phyloP scores from a whole-genome alignment of 1,140 invertebrate species.

The Tribolium madens region DNA sequence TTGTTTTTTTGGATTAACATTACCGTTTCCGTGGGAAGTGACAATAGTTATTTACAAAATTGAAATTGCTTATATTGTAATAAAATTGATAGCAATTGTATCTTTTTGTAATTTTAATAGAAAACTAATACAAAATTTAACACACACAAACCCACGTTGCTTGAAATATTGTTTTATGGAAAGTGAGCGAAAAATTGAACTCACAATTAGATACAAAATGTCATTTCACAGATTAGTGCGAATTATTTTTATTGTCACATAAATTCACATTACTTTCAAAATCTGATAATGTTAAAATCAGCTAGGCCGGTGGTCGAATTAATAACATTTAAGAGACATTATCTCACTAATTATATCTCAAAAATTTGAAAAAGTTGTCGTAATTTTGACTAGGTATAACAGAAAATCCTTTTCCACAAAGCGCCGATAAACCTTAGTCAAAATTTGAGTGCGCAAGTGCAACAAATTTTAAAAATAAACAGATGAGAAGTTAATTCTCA shows the following conservation, averaged over 20 bases:
- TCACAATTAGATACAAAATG: not conserved
- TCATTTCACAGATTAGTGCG: not conserved
- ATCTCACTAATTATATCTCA: not conserved
- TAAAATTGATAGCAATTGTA: not conserved
- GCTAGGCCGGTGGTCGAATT: not conserved
- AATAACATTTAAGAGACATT: not conserved
- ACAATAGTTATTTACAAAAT: not conserved
- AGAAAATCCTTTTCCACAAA: no score
- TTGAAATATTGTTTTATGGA: not conserved
- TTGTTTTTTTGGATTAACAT: not conserved
- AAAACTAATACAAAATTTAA: not conserved
- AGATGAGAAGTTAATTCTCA: no score
- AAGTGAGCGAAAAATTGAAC: not conserved
- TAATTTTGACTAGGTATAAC: no score
- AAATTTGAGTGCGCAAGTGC: no score
- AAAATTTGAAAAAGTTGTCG: not conserved
- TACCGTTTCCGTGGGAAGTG: not conserved
- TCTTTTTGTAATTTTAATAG: not conserved
- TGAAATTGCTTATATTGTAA: not conserved
- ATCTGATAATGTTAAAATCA: slow-evolving; percentile 1
- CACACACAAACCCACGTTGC: not conserved
- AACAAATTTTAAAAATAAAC: no score
- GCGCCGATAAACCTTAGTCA: no score
- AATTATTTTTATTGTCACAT: not conserved
- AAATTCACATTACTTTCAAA: not conserved